Percentiles rank a stretch among this genome's conserved stretches.
phyloP scores from a whole-genome alignment of 2,113 vertebrate genomes.

The Calyptomena viridis region DNA sequence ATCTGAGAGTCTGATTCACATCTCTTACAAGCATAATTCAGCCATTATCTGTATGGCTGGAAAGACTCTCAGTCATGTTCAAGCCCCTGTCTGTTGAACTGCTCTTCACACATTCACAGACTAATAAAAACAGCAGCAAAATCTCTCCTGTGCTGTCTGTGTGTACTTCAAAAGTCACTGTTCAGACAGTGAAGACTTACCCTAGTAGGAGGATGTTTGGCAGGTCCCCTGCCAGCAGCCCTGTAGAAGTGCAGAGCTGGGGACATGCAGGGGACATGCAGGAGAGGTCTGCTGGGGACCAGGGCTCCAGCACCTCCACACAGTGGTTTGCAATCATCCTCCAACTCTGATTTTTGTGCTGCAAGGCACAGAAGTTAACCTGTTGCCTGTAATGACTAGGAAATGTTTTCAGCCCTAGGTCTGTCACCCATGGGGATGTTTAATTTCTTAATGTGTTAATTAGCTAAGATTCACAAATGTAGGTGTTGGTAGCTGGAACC shows the following conservation, averaged over 20 bases:
- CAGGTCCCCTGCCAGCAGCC: not conserved
- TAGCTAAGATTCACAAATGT: not conserved
- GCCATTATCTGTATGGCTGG: not conserved
- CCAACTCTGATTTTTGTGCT: not conserved
- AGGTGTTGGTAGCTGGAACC: not conserved
- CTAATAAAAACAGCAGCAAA: not conserved
- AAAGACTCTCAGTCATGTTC: not conserved
- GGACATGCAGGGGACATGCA: accelerated
- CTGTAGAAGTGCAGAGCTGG: not conserved
- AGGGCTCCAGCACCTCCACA: not conserved
- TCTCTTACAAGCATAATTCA: not conserved
- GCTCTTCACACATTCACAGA: not conserved
- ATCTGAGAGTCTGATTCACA: not conserved
- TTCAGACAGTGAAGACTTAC: not conserved
- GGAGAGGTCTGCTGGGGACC: not conserved
- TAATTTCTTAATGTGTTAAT: not conserved
- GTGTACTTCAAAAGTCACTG: not conserved
- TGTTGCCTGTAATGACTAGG: not conserved
- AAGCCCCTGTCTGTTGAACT: not conserved
- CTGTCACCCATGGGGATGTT: not conserved
- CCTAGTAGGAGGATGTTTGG: not conserved
- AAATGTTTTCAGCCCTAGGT: not conserved
- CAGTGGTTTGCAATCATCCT: not conserved
- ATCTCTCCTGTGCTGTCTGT: not conserved
- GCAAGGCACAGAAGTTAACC: not conserved